Evolutionary conservation across 2,888 invertebrate species (phyloP).

Genomic region (Phyllotreta striolata): DNA sequence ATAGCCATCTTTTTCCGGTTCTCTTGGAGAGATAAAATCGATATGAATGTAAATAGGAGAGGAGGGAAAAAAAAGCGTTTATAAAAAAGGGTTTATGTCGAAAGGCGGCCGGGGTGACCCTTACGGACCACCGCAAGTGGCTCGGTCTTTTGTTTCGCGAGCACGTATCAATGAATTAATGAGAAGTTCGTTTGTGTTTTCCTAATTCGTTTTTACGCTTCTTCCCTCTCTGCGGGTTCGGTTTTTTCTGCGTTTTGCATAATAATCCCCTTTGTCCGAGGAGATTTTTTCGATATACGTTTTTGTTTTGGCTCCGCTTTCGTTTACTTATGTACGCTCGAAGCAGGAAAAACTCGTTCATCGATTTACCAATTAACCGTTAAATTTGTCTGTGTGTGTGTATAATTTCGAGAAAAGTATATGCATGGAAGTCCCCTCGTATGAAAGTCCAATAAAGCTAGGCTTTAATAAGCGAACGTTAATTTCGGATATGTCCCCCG

Average conservation of each 20-base stretch:
- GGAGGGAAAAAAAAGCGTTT: not conserved
- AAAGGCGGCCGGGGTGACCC: conserved; percentile 21
- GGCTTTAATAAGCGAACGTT: too few relatives aligned
- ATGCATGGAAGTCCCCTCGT: too few relatives aligned
- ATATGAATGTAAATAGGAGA: conserved; percentile 42
- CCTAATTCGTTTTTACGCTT: conserved; percentile 40
- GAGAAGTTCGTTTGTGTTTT: conserved; percentile 38
- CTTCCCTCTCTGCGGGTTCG: not conserved
- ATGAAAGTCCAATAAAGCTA: too few relatives aligned
- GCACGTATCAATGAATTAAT: conserved; percentile 39
- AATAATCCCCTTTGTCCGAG: conserved; percentile 20
- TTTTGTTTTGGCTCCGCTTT: not conserved
- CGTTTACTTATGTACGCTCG: too few relatives aligned
- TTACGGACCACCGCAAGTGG: conserved; percentile 40
- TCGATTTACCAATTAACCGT: too few relatives aligned
- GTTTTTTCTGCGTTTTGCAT: conserved; percentile 18
- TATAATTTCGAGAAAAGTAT: too few relatives aligned
- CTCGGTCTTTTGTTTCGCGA: conserved; percentile 41
- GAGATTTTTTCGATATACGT: conserved; percentile 22
- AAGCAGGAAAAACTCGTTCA: too few relatives aligned
- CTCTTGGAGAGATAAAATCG: conserved; percentile 39
- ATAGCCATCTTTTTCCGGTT: conserved; percentile 33
- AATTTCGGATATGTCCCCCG: not conserved
- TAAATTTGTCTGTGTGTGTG: too few relatives aligned
- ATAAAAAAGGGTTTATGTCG: conserved; percentile 12